Evolutionary conservation across 2,797 vertebrate species (phyloP), one percentile per base, ranked within the genome.

Genomic region (Sebastes cheni): DNA sequence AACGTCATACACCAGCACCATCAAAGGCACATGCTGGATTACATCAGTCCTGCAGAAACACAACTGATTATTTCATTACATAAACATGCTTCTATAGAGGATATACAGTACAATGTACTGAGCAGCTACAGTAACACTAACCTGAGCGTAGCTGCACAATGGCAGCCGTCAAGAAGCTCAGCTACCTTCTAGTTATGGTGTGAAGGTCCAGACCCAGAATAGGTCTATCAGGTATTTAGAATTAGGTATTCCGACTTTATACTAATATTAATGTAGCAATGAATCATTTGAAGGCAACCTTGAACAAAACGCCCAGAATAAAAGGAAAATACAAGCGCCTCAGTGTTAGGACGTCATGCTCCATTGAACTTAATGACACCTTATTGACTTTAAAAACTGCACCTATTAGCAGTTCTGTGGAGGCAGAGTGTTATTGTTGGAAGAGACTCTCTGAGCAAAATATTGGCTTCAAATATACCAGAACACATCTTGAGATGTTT

Each of bases 381-480:
- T 30, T 70, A 22, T 42, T 82, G 36, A 80, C 86, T 78, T 82
- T 80, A 61, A 80, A 83, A 81, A 64, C 72, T 42, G 23, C 13
- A 32, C 70, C 2, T 60, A 72, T 81, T 86, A 81, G 67, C 75
- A 84, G 60, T 61, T 46, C 52, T 73, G 67, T 71, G 66, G 77
- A 74, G 29, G 75, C 80, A 70, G 22, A 62, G 52, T 64, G 78
- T 82, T 87, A 16, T 54, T 71, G 42, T 76, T 88, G 87, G 81
- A 89, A 58, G 30, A 54, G 32, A 72, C 59, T 29, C 18, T 6
- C 12, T 62, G 22, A 72, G 64, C 10, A 39, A 79, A 80, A 85
- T 55, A 25, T 58, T 65, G 72, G 75, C 80, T 22, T 79, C 34
- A 52, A 67, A 54, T n/a, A n/a, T n/a, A n/a, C n/a, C n/a, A n/a